Percentiles rank a stretch among this genome's conserved stretches.
Conservation (phyloP, 2,888 invertebrate species). For the Papilio protenor region DNA sequence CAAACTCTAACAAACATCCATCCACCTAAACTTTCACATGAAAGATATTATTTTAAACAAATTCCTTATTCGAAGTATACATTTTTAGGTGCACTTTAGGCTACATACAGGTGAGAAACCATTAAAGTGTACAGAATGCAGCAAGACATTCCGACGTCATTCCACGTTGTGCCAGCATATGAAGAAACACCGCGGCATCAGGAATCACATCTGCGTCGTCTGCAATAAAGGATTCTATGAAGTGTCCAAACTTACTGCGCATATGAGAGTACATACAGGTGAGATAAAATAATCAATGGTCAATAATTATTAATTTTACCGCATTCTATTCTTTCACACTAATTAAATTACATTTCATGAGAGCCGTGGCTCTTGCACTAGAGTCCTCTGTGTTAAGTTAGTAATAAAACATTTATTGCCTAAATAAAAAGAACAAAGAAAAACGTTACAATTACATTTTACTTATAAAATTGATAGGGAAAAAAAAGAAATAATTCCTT, state of each 20-base stretch:
- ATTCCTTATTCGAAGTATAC: background rate
- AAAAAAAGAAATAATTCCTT: too few species aligned
- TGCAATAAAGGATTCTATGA: slow-evolving; percentile 81
- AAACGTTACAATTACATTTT: too few species aligned
- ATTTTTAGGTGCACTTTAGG: slow-evolving; percentile 75
- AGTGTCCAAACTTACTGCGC: slow-evolving; percentile 81
- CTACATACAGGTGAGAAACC: slow-evolving; percentile 82
- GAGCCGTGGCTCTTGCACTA: too few species aligned
- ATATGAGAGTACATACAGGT: slow-evolving; percentile 82
- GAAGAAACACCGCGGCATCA: slow-evolving; percentile 81
- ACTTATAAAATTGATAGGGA: too few species aligned
- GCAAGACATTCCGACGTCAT: slow-evolving; percentile 80
- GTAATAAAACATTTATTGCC: too few species aligned
- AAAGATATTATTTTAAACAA: background rate
- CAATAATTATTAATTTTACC: too few species aligned
- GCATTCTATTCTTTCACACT: too few species aligned
- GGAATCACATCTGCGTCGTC: slow-evolving; percentile 77
- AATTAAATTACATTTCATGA: too few species aligned
- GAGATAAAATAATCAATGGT: background rate
- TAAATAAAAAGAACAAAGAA: too few species aligned
- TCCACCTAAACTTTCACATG: too few species aligned
- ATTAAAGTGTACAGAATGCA: slow-evolving; percentile 77
- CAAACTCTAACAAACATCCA: too few species aligned
- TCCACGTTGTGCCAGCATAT: slow-evolving; percentile 82
- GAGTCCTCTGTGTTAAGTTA: too few species aligned